Evolutionary conservation across 2,113 vertebrate species (phyloP), one percentile per base, ranked within the genome.

Genomic region (Sminthopsis crassicaudata): DNA sequence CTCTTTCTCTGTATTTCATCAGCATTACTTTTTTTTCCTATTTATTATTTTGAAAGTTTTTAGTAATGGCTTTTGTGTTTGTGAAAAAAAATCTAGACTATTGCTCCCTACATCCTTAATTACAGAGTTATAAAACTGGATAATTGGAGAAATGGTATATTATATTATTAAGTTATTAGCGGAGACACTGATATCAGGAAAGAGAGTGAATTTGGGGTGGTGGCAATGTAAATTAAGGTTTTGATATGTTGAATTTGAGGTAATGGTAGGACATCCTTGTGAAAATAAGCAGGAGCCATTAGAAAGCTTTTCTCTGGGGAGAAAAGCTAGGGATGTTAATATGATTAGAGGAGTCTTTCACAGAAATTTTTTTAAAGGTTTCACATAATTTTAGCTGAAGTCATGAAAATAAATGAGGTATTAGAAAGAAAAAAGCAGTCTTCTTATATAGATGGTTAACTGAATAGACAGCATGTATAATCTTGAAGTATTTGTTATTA

Each of bases 1-100:
- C 36, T 36, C 14, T 88, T 53, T 94, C 93, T 46, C 19, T 95
- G n/a, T 91, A 93, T 53, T 95, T 96, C 91, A 94, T 55, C 90
- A 91, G 6, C 36, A 11, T 92, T 91, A 42, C n/a, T 95, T 50
- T 94, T 54, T 0, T 36, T 84, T 19, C 84, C 22, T 91, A 12
- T 2, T 89, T 90, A 95, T 95, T 76, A n/a, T 76, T n/a, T 76
- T 76, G 36, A 42, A 84, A 84, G n/a, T 84, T 84, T 84, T 84
- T 42, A 84, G 67, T 84, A 84, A 42, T 42, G 7, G 16, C n/a
- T 84, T 84, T 84, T 76, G 4, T 67, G 30, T 36, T 36, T 16
- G 12, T 67, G 30, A 36, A n/a, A 67, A 54, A 54, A 84, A 42
- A 23, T 84, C 19, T 42, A 84, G 36, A 42, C 67, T 84, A 22